Evolutionary conservation across 2,113 vertebrate genomes (phyloP).

Genomic region (Dinomys branickii): DNA sequence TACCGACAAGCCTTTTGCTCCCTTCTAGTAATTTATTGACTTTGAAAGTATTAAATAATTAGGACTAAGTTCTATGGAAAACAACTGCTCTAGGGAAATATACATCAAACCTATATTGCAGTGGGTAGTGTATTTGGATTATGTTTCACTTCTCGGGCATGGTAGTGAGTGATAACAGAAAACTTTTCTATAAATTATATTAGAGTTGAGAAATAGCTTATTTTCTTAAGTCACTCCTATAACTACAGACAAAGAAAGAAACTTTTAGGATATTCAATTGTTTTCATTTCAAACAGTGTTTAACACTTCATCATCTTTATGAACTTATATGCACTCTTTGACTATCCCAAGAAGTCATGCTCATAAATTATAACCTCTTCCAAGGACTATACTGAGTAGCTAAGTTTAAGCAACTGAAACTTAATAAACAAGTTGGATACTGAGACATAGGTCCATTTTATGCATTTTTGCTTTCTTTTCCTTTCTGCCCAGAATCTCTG

Average conservation of each 20-base stretch:
- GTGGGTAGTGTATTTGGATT: slow-evolving; percentile 76
- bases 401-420: not conserved
- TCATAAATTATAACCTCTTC: not conserved
- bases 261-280: slow-evolving; percentile 19
- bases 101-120: slow-evolving; percentile 77
- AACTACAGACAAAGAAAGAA: slow-evolving; percentile 41
- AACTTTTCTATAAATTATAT: slow-evolving; percentile 80
- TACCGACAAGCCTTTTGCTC: slow-evolving; percentile 62
- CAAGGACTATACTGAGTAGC: not conserved
- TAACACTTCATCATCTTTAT: not conserved
- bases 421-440: not conserved
- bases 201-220: slow-evolving; percentile 69
- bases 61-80: slow-evolving; percentile 72
- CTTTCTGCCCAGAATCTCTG: not conserved
- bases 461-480: not conserved
- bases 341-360: not conserved
- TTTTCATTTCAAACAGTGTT: slow-evolving; percentile 19
- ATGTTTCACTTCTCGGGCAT: slow-evolving; percentile 76
- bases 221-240: slow-evolving; percentile 56
- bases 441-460: not conserved
- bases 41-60: slow-evolving; percentile 83
- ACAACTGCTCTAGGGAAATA: slow-evolving; percentile 77
- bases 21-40: slow-evolving; percentile 76
- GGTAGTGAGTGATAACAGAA: slow-evolving; percentile 68
- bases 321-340: not conserved